A percentile compares a stretch with the other conserved stretches of the same genome.
These are phyloP conservation scores for Spilogale gracilis DNA, from an alignment of 2,113 vertebrate species.

Conservation along the genomic window DNA sequence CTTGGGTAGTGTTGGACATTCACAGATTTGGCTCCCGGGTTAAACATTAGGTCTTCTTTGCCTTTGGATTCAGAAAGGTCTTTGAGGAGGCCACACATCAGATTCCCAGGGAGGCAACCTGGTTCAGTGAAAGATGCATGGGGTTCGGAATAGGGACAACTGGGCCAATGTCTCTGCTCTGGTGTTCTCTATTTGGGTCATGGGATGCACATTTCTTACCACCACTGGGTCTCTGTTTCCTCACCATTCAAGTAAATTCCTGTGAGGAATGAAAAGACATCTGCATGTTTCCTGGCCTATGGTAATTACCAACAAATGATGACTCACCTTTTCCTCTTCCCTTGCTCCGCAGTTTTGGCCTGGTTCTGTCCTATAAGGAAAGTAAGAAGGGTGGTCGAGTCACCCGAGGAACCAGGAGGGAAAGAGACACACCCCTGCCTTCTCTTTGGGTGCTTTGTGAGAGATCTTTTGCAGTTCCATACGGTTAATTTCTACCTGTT, in stretches of 20 bases:
- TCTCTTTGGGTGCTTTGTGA: not conserved
- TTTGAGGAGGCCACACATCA: not conserved
- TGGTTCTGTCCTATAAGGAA: not conserved
- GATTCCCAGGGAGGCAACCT: not conserved
- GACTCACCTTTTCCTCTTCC: not conserved
- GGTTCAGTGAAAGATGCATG: not conserved
- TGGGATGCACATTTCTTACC: not conserved
- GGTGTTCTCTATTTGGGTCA: not conserved
- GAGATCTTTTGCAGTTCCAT: not conserved
- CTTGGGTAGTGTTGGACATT: accelerated
- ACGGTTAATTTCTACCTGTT: not conserved
- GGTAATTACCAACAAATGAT: not conserved
- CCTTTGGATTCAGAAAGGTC: not conserved
- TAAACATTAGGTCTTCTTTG: not conserved
- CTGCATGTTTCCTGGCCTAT: not conserved
- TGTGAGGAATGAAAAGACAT: not conserved
- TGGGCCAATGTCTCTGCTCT: not conserved
- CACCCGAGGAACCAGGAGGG: not conserved
- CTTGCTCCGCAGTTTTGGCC: not conserved
- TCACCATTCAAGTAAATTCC: conserved; percentile 8
- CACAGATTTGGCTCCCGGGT: not conserved
- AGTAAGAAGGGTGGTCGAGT: not conserved
- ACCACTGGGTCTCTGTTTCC: not conserved
- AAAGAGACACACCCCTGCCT: not conserved
- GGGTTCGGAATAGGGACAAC: not conserved